phyloP scores from a whole-genome alignment of 2,888 invertebrate genomes.

The Pseudeuparius sepicola region DNA sequence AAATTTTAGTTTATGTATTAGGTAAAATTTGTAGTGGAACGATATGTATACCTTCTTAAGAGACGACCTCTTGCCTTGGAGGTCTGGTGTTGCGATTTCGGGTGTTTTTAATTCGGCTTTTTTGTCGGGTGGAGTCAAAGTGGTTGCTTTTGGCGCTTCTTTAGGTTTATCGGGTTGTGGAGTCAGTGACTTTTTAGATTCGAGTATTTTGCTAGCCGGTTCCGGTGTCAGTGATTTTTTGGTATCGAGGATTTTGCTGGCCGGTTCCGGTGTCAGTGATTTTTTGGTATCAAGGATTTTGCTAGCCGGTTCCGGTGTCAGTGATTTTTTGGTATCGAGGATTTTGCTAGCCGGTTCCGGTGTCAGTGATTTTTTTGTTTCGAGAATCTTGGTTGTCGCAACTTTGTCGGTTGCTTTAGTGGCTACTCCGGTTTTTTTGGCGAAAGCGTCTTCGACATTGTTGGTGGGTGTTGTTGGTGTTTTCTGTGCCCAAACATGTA shows the following conservation, averaged over 20 bases:
- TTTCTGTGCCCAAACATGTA: constrained; percentile 28
- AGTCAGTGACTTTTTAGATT: constrained; percentile 21
- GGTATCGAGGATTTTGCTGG: constrained; percentile 26
- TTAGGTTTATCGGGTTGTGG: constrained; percentile 19
- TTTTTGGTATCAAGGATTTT: constrained; percentile 37
- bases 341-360: no score
- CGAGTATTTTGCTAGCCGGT: constrained; percentile 23
- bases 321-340: constrained; percentile 33
- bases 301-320: constrained; percentile 28
- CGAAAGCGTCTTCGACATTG: constrained; percentile 39
- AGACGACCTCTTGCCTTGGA: no score
- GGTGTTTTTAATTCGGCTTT: constrained; percentile 27
- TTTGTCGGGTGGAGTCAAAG: constrained; percentile 20
- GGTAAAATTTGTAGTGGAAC: background rate
- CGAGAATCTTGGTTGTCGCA: no score
- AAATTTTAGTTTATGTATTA: no score
- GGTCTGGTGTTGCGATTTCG: constrained; percentile 27
- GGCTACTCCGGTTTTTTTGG: constrained; percentile 36
- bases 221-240: constrained; percentile 21
- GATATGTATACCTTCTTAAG: constrained; percentile 28
- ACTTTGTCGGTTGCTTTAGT: constrained; percentile 23
- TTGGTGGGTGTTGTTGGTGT: constrained; percentile 32
- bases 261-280: constrained; percentile 26
- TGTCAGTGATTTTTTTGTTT: constrained; percentile 20
- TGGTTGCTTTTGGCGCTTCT: constrained; percentile 15